Evolutionary conservation across 64 coral and sea anemone species (phyloP), one percentile per base, ranked within the genome.

Genomic region (Astreopora myriophthalma): DNA sequence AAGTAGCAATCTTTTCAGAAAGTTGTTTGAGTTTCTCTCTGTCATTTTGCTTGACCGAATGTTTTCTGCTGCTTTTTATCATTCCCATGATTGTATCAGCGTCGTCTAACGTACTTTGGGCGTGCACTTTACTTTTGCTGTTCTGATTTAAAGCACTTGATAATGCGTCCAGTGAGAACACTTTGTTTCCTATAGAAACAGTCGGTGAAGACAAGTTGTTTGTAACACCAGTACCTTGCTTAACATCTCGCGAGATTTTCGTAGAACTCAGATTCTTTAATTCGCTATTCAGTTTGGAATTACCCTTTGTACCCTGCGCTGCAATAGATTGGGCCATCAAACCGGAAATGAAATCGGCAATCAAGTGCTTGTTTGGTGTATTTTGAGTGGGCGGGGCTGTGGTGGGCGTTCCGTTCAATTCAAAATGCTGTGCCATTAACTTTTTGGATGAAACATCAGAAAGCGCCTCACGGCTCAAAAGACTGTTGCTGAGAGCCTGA

Each of bases 1-100:
- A 30, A 14, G 90, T 84, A 20, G 69, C 51, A 44, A 92, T 75
- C 36, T 92, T 92, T 28, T 75, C 51, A 55, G 42, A 35, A 5
- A 92, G 79, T 38, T 48, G 30, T 25, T 22, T 72, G 14, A 92
- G 73, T 83, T 83, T 63, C 1, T 36, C 79, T 25, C 39, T 83
- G 79, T 36, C 24, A 10, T 32, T 33, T n/a, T 65, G 32, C 8
- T 37, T 83, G 9, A 35, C 22, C 25, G 32, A 34, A 22, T 83
- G 79, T 24, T 39, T 62, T 57, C 79, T 83, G 55, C 22, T 73
- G 11, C 70, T 17, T 20, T 73, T 73, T 73, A 37, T 73, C 6
- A 16, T 16, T 14, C 34, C 34, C 19, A 73, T 73, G 6, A 22
- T 39, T 37, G 19, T 17, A 38, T 65, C 34, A 34, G 17, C 20